These are phyloP conservation scores for Caenorhabditis japonica DNA, from an alignment of 2,888 invertebrate species.

Conservation along the genomic window DNA sequence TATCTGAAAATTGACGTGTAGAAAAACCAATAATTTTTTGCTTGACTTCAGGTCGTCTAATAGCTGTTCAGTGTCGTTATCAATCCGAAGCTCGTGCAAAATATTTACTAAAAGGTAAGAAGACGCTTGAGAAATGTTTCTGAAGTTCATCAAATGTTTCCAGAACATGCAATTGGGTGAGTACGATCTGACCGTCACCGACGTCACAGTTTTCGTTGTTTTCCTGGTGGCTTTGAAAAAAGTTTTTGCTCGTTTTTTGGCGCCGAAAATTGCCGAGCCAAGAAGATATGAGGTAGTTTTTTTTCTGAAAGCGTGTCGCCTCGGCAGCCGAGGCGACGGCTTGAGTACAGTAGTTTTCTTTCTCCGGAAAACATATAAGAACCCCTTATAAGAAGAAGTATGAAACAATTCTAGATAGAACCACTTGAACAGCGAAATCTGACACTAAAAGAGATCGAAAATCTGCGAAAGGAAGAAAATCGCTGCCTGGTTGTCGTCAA, in stretches of 20 bases:
- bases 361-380: no score
- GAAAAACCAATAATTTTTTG: no score
- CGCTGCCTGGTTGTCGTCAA: slow-evolving; percentile 69
- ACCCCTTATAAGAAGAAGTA: no score
- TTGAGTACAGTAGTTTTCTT: background rate
- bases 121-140: no score
- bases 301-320: no score
- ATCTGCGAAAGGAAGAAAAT: slow-evolving; percentile 66
- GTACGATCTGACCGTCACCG: slow-evolving; percentile 28
- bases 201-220: slow-evolving; percentile 18
- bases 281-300: slow-evolving; percentile 20
- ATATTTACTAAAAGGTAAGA: no score
- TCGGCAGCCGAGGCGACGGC: no score
- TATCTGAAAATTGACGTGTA: no score
- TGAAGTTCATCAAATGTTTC: background rate
- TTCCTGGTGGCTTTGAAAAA: slow-evolving; percentile 20
- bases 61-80: no score
- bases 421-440: slow-evolving; percentile 67
- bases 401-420: slow-evolving; percentile 10
- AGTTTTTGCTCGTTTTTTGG: background rate
- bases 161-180: slow-evolving; percentile 34
- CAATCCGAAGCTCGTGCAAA: no score
- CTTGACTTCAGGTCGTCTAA: no score
- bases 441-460: slow-evolving; percentile 67
- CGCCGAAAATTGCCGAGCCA: slow-evolving; percentile 10